phyloP scores from a whole-genome alignment of 2,888 invertebrate species.

The Prenolepis imparis region DNA sequence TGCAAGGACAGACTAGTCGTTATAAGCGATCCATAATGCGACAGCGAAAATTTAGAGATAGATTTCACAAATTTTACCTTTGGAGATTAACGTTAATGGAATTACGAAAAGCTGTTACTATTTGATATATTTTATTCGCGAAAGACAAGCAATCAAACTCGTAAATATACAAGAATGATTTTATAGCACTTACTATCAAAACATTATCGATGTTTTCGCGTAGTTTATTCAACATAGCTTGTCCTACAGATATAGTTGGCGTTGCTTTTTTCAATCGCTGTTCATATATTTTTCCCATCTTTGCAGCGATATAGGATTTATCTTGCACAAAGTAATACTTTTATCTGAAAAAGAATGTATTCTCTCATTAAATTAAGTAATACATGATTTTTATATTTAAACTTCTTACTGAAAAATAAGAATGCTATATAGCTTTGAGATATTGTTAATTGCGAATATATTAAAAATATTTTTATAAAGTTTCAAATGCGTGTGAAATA shows the following conservation, averaged over 20 bases:
- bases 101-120: conserved; percentile 9
- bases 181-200: conserved; percentile 38
- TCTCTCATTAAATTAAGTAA: background rate
- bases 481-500: background rate
- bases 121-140: background rate
- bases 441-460: background rate
- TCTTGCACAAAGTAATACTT: background rate
- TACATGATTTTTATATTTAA: background rate
- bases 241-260: conserved; percentile 55
- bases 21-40: conserved; percentile 29
- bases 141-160: background rate
- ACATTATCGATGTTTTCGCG: background rate
- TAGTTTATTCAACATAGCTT: conserved; percentile 35
- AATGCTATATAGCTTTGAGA: background rate
- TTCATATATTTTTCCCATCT: conserved; percentile 57
- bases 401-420: background rate
- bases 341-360: conserved; percentile 10
- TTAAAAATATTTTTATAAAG: background rate
- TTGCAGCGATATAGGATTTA: background rate
- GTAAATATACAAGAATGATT: background rate
- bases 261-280: background rate
- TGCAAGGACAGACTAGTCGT: conserved; percentile 9
- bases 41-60: conserved; percentile 28
- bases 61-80: conserved; percentile 20
- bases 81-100: background rate